phyloP scores from a whole-genome alignment of 2,113 vertebrate genomes.

The human region DNA sequence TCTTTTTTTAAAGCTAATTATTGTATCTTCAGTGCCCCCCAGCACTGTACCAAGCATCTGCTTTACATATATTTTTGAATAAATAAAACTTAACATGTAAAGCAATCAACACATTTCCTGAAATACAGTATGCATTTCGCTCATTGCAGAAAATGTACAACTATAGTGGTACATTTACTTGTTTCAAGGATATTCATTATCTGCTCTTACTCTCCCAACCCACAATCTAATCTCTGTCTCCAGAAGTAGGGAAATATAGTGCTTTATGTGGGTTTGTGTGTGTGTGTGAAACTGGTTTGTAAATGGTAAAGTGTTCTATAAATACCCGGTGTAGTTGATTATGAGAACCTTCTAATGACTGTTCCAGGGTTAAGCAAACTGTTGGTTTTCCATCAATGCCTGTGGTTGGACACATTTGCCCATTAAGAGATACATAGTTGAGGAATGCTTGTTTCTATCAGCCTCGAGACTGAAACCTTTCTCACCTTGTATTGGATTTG shows the following conservation, averaged over 20 bases:
- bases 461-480: neutral
- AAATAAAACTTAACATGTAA: neutral
- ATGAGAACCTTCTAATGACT: neutral
- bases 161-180: neutral
- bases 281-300: neutral
- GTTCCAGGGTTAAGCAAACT: neutral
- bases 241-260: neutral
- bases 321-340: neutral
- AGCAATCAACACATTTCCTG: neutral
- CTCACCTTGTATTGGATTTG: neutral
- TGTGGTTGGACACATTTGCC: neutral
- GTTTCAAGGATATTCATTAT: neutral
- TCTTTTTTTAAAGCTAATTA: neutral
- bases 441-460: neutral
- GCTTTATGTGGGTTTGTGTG: neutral
- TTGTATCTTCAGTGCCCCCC: neutral
- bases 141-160: neutral
- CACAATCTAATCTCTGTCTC: neutral
- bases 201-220: neutral
- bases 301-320: neutral
- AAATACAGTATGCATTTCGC: neutral
- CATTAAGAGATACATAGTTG: neutral
- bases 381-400: neutral
- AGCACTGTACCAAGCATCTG: neutral
- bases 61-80: neutral